These are phyloP conservation scores for Hirtodrosophila cameraria DNA, from an alignment of 2,888 invertebrate species.

Conservation along the genomic window DNA sequence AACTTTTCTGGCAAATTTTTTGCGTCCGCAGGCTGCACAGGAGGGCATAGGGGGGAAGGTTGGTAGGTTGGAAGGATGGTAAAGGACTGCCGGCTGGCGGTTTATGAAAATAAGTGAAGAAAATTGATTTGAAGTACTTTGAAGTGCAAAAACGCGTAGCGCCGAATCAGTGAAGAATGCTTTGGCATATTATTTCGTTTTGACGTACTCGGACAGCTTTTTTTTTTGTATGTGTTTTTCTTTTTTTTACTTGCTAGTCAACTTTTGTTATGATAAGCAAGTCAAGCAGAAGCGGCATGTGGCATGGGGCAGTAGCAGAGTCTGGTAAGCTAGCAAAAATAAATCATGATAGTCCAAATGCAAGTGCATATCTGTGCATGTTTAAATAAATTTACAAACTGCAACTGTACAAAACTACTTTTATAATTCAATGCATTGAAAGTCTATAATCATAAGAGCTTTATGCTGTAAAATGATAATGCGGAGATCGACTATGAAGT, in stretches of 20 bases:
- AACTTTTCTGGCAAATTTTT: constrained; percentile 80
- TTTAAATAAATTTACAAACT: constrained; percentile 63
- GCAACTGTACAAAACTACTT: constrained; percentile 22
- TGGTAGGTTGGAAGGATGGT: background rate
- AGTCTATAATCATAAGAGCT: constrained; percentile 1
- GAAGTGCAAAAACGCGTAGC: constrained; percentile 79
- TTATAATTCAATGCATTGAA: constrained; percentile 22
- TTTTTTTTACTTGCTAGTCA: constrained; percentile 25
- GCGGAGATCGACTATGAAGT: constrained; percentile 7
- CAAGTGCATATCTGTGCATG: constrained; percentile 47
- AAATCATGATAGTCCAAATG: constrained; percentile 11
- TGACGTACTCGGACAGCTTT: constrained; percentile 38
- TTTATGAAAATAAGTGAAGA: constrained; percentile 77
- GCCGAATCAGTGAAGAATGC: constrained; percentile 77
- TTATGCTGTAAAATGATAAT: background rate
- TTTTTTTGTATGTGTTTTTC: constrained; percentile 5
- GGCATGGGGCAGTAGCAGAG: background rate
- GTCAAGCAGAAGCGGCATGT: constrained; percentile 64
- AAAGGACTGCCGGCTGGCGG: constrained; percentile 56
- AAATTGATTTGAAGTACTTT: constrained; percentile 81
- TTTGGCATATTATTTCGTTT: constrained; percentile 76
- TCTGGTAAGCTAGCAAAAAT: constrained; percentile 2
- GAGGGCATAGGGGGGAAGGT: constrained; percentile 1
- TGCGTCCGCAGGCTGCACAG: constrained; percentile 47
- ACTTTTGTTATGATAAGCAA: constrained; percentile 78